phyloP scores from a whole-genome alignment of 2,888 invertebrate genomes.

The Perizoma flavofasciatum region DNA sequence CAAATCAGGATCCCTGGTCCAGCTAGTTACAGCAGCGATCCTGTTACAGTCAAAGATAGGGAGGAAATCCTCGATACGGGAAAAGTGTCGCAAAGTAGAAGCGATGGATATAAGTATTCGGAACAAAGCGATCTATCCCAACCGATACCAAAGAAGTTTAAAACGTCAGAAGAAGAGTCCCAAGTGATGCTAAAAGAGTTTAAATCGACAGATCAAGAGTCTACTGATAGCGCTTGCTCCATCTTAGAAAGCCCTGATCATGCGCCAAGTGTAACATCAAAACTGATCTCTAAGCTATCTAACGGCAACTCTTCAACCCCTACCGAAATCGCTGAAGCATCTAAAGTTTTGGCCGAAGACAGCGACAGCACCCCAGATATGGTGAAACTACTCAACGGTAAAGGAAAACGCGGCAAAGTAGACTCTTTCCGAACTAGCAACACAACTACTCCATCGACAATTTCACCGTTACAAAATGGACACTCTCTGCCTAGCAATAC shows the following conservation, averaged over 20 bases:
- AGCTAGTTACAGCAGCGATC: slow-evolving; percentile 58
- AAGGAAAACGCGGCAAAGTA: slow-evolving; percentile 62
- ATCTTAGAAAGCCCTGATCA: slow-evolving; percentile 68
- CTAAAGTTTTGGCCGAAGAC: slow-evolving; percentile 52
- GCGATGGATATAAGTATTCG: slow-evolving; percentile 63
- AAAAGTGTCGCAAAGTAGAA: slow-evolving; percentile 56
- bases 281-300: slow-evolving; percentile 75
- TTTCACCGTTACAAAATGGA: slow-evolving; percentile 77
- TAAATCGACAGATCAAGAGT: slow-evolving; percentile 73
- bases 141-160: slow-evolving; percentile 53
- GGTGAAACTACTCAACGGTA: slow-evolving; percentile 56
- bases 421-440: slow-evolving; percentile 72
- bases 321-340: slow-evolving; percentile 52
- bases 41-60: slow-evolving; percentile 57
- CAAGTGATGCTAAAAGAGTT: slow-evolving; percentile 55
- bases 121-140: slow-evolving; percentile 61
- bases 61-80: slow-evolving; percentile 56
- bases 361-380: slow-evolving; percentile 73
- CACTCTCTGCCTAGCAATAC: slow-evolving; percentile 70
- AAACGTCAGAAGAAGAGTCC: slow-evolving; percentile 72
- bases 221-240: slow-evolving; percentile 71
- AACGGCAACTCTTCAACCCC: slow-evolving; percentile 79
- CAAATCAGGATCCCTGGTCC: slow-evolving; percentile 28
- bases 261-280: slow-evolving; percentile 65
- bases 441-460: slow-evolving; percentile 75